Evolutionary conservation across 1,140 invertebrate genomes (phyloP), one percentile per base, ranked within the genome.

Genomic region (Drosophila erecta): DNA sequence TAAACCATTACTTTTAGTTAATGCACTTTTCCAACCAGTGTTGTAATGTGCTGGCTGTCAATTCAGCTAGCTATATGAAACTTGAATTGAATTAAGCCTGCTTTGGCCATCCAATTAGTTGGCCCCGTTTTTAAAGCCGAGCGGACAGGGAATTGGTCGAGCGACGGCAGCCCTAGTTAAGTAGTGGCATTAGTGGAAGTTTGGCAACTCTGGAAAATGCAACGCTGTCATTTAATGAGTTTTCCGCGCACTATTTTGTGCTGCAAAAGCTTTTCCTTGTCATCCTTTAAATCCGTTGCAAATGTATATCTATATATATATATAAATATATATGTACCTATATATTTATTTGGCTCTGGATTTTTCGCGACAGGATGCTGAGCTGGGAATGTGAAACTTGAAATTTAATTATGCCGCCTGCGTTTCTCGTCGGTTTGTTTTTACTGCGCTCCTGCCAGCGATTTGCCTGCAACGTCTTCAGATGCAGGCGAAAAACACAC

Each of bases 221-320:
- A 55, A 54, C 51, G 70, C 70, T 66, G 71, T 51, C 54, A 67
- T 76, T 76, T 66, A 66, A 76, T 76, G 71, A 76, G 73, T 73
- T 64, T 71, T 30, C 35, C 6, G 24, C 38, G 24, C 59, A 51
- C 14, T n/a, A 38, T 46, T 47, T 69, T 60, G 43, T 43, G 54
- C 60, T 37, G 73, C 59, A 74, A 65, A 54, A 64, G 43, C 51
- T 78, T 81, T 73, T 70, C 59, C 70, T 58, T 83, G 50, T 62
- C 38, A 37, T 35, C 24, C 62, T 69, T 70, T 46, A 70, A 70
- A 44, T 56, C 64, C 40, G n/a, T n/a, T 38, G 6, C 37, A 64
- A 17, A 44, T 56, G 14, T 22, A 27, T 54, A 30, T 38, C 20
- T 54, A 58, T 27, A 17, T 50, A 11, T 33, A 22, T 56, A 20